Evolutionary conservation across 1,140 invertebrate genomes (phyloP).

Genomic region (Bombus waltoni): DNA sequence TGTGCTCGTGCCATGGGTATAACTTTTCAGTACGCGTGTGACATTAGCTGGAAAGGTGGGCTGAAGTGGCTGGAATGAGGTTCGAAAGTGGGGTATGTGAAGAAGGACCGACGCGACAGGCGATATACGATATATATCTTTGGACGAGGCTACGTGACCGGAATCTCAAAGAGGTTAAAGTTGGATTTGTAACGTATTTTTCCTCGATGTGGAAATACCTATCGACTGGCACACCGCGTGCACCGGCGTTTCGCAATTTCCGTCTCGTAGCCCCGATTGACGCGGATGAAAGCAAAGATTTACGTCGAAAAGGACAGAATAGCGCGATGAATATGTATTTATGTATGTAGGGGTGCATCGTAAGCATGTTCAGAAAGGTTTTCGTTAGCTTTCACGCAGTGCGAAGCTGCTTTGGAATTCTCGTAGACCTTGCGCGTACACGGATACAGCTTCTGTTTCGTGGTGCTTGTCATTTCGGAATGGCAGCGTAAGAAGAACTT

Average conservation of each 20-base stretch:
- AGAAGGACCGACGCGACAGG: slow-evolving; percentile 68
- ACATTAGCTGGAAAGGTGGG: slow-evolving; percentile 58
- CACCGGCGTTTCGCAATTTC: slow-evolving; percentile 68
- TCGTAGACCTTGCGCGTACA: neutral
- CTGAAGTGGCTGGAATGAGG: slow-evolving; percentile 60
- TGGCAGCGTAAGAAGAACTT: neutral
- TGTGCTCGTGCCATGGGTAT: neutral
- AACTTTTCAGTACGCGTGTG: slow-evolving; percentile 61
- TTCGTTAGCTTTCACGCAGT: slow-evolving; percentile 6
- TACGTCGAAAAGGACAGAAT: slow-evolving; percentile 59
- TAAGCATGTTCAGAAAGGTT: slow-evolving; percentile 10
- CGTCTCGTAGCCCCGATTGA: slow-evolving; percentile 64
- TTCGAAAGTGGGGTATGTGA: slow-evolving; percentile 67
- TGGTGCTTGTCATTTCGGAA: neutral
- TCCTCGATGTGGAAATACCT: slow-evolving; percentile 70
- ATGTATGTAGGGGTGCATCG: slow-evolving; percentile 20
- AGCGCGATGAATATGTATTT: slow-evolving; percentile 39
- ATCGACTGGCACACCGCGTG: slow-evolving; percentile 63
- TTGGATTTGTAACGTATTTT: slow-evolving; percentile 77
- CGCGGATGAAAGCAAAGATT: slow-evolving; percentile 67
- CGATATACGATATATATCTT: slow-evolving; percentile 71
- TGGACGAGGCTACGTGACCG: slow-evolving; percentile 69
- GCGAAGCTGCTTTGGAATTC: slow-evolving; percentile 29
- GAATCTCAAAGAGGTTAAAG: slow-evolving; percentile 72
- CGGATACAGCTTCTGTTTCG: neutral